phyloP scores from a whole-genome alignment of 2,113 vertebrate genomes.

The Anoura caudifer region DNA sequence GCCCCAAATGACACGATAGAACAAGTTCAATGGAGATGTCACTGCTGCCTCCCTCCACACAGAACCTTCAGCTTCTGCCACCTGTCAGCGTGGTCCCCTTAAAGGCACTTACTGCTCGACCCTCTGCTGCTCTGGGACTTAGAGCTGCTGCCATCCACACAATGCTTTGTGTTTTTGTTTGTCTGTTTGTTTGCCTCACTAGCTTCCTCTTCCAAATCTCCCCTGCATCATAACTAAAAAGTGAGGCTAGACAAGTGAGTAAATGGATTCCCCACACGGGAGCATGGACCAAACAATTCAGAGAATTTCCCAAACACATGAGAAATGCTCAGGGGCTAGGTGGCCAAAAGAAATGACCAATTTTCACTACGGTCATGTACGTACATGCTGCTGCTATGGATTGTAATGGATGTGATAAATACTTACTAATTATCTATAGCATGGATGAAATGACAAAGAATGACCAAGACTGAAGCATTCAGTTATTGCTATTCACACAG shows the following conservation, averaged over 20 bases:
- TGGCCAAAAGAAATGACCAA: neutral
- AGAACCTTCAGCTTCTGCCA: neutral
- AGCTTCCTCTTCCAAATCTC: neutral
- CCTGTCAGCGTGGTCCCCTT: fast-evolving
- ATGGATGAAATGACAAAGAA: neutral
- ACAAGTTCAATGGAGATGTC: neutral
- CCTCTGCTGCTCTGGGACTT: neutral
- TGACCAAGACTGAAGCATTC: neutral
- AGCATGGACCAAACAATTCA: neutral
- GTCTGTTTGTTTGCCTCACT: neutral
- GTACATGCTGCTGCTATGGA: fast-evolving
- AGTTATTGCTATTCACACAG: neutral
- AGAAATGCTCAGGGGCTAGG: neutral
- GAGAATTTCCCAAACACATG: neutral
- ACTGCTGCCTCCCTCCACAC: fast-evolving
- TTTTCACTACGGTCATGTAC: neutral
- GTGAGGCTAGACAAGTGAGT: neutral
- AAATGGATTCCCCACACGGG: neutral
- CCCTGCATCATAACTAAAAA: neutral
- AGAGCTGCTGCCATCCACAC: neutral
- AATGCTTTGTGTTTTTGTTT: no score
- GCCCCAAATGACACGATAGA: neutral
- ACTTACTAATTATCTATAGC: neutral
- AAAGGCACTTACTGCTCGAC: fast-evolving
- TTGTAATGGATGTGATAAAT: neutral